Base-by-base conservation (phyloP, 2,888 invertebrate species). In the Auanema sp. region DNA sequence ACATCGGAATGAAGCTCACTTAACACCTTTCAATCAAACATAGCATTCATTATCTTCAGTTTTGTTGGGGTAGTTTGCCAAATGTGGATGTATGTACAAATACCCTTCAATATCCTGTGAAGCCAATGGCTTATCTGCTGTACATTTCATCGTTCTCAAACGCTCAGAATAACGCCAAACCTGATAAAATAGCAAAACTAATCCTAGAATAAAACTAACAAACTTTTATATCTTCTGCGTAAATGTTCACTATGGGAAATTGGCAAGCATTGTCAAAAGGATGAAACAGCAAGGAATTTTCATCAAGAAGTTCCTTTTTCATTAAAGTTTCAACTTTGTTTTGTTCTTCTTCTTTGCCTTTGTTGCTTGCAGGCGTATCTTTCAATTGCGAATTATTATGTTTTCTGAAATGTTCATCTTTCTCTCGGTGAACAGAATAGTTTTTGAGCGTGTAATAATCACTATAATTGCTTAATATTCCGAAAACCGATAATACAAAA, bases 221-320 rank as follows among this genome's bases (percentile, higher is more conserved):
- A 47, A 47, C 21, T 10, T 47, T 18, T 47, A 66, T 54, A 33
- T 69, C 69, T 11, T 57, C 43, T 0, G 68, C 66, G 60, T 72
- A 69, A 12, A 50, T 55, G 40, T 68, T 68, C 0, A 65, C 61
- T 8, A 72, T 41, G 10, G 72, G 68, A 40, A 72, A 69, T 44
- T 68, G 68, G 51, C 72, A 72, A 25, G 43, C 41, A 52, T 72
- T 72, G 16, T 72, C 65, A 49, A 72, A 72, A 11, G 72, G 72
- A 50, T 72, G 72, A 50, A 33, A 33, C 8, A 8, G 33, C 8
- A 33, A 33, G 3, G 8, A 33, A 8, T 8, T 33, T 33, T 33
- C 33, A 8, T 33, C 33, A n/a, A n/a, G n/a, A n/a, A n/a, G n/a
- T n/a, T n/a, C n/a, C n/a, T n/a, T n/a, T n/a, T n/a, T n/a, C n/a